Base-by-base conservation (phyloP, 2,888 invertebrate species). In the Lycocerus yunnanus region DNA sequence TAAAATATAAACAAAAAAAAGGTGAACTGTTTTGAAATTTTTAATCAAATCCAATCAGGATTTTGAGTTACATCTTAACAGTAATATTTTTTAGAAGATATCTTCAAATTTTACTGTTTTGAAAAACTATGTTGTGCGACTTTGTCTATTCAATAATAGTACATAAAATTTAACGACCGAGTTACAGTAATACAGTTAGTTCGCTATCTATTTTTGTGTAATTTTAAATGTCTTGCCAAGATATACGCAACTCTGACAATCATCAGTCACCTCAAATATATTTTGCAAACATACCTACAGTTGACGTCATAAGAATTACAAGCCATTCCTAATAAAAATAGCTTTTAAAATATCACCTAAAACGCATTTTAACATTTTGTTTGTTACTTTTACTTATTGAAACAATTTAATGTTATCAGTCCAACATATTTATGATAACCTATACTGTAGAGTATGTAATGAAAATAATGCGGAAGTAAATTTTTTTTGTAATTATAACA, bases 291-390 rank as follows among this genome's bases (percentile, higher is more conserved):
- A 61, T 61, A 61, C 18, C 43, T n/a, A n/a, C n/a, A n/a, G 4
- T 43, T 43, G 43, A 61, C 61, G 61, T 61, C 61, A 61, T 61
- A 15, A 15, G 18, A 18, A 61, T 16, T 61, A 61, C 61, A 15
- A 15, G 61, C 61, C 61, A 61, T 61, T 61, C 61, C 61, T 15
- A 18, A 15, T 18, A 16, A n/a, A 61, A 61, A 61, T 61, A 61
- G 18, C 61, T 61, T 61, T 61, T 61, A 61, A 61, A 61, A 15
- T 61, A 61, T 15, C 61, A 69, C 68, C 69, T 43, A 43, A 43
- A 43, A n/a, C 43, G 43, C 43, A 43, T 43, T 43, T 43, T n/a
- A n/a, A 6, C 8, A n/a, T 43, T 43, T 43, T 6, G 5, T n/a
- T 43, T 43, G n/a, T n/a, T 6, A 43, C n/a, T 43, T n/a, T 43